A percentile compares a stretch with the other conserved stretches of the same genome.
phyloP scores from a whole-genome alignment of 2,888 invertebrate genomes.

The Cataglyphis livida region DNA sequence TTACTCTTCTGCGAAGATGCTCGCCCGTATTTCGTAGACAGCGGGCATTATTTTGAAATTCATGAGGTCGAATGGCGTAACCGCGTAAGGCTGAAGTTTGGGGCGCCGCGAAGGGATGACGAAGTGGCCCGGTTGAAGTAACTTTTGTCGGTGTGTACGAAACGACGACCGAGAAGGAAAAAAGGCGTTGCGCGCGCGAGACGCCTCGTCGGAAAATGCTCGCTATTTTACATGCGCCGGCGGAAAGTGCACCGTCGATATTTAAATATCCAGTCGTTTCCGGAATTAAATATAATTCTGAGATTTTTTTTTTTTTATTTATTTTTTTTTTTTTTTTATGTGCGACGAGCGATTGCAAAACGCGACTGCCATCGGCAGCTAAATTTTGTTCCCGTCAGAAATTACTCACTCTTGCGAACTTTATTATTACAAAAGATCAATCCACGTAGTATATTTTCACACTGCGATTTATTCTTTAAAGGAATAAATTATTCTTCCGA shows the following conservation, averaged over 20 bases:
- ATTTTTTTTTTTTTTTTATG: not conserved
- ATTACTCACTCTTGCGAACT: not conserved
- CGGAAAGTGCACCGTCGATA: conserved; percentile 60
- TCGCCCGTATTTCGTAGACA: conserved; percentile 51
- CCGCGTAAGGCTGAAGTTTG: conserved; percentile 75
- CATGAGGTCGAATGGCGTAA: conserved; percentile 77
- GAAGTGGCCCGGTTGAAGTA: conserved; percentile 35
- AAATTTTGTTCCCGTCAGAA: not conserved
- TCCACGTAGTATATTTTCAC: not conserved
- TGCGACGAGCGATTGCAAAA: not conserved
- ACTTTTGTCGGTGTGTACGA: conserved; percentile 35
- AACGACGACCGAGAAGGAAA: not conserved
- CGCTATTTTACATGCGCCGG: conserved; percentile 63
- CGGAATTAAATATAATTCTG: conserved; percentile 67
- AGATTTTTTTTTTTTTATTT: conserved; percentile 33
- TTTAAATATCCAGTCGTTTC: conserved; percentile 71
- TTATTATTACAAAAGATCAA: conserved; percentile 10
- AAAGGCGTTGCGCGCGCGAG: conserved; percentile 26
- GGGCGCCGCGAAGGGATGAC: not conserved
- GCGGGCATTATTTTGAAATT: conserved; percentile 76
- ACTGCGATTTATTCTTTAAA: not conserved
- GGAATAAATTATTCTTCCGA: not conserved
- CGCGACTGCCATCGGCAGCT: not conserved
- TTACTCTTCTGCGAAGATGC: conserved; percentile 34
- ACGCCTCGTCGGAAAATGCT: conserved; percentile 55